phyloP scores from a whole-genome alignment of 2,797 vertebrate species.

The Poecilia picta region DNA sequence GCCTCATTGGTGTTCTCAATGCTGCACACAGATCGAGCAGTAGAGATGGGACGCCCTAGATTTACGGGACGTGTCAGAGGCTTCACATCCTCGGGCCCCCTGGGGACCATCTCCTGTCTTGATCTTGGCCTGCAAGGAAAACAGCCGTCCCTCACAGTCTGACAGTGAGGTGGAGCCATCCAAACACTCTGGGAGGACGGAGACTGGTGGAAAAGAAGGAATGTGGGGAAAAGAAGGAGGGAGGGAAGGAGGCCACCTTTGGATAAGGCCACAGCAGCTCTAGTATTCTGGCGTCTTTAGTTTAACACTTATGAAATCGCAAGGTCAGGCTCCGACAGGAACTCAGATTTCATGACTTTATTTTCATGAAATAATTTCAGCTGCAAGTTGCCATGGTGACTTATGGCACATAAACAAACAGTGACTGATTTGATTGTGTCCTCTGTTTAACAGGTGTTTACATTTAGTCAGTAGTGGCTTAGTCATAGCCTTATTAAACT shows the following conservation, averaged over 20 bases:
- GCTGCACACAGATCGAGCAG: slow-evolving; percentile 62
- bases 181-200: slow-evolving; percentile 68
- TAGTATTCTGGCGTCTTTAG: slow-evolving; percentile 52
- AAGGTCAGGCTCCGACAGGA: slow-evolving; percentile 44
- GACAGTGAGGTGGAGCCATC: slow-evolving; percentile 78
- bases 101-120: slow-evolving; percentile 77
- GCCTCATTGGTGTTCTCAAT: slow-evolving; percentile 82
- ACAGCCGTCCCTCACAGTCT: slow-evolving; percentile 76
- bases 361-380: slow-evolving; percentile 41
- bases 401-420: slow-evolving; percentile 49
- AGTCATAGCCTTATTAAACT: slow-evolving; percentile 49
- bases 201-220: slow-evolving; percentile 70
- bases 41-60: slow-evolving; percentile 77
- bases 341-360: slow-evolving; percentile 58
- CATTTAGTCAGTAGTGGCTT: slow-evolving; percentile 52
- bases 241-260: slow-evolving; percentile 69
- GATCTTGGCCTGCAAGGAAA: slow-evolving; percentile 78
- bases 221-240: slow-evolving; percentile 58
- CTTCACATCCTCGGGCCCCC: slow-evolving; percentile 75
- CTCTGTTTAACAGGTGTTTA: slow-evolving; percentile 66
- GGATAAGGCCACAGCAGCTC: slow-evolving; percentile 54
- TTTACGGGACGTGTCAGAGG: slow-evolving; percentile 80
- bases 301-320: slow-evolving; percentile 51
- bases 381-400: slow-evolving; percentile 52
- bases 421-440: slow-evolving; percentile 48